phyloP scores from a whole-genome alignment of 2,113 vertebrate genomes.

The Dromiciops gliroides region DNA sequence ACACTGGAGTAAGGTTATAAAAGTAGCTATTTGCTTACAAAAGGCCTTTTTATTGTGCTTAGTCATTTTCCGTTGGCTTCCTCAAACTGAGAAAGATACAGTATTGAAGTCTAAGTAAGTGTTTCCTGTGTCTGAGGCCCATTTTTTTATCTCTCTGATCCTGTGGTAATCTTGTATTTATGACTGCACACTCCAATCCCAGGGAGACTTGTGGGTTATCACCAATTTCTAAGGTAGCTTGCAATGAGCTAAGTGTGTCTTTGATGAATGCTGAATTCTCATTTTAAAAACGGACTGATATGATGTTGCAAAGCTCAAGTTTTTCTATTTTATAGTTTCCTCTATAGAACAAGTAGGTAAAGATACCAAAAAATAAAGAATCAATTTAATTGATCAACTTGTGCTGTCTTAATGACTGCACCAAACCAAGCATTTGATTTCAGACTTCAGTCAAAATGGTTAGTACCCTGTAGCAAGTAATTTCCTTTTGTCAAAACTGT shows the following conservation, averaged over 20 bases:
- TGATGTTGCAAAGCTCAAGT: accelerated
- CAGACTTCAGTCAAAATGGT: background rate
- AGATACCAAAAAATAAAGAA: background rate
- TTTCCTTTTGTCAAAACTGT: background rate
- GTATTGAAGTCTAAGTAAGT: background rate
- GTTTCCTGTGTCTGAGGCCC: background rate
- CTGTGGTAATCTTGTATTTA: background rate
- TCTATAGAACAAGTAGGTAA: background rate
- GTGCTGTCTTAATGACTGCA: background rate
- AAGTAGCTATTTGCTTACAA: background rate
- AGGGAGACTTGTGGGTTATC: background rate
- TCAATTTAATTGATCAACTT: background rate
- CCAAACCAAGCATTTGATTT: background rate
- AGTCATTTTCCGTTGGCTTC: background rate
- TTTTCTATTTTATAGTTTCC: background rate
- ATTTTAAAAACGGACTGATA: background rate
- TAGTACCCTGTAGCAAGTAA: background rate
- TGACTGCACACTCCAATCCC: background rate
- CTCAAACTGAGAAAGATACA: background rate
- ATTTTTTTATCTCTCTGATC: background rate
- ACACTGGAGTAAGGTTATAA: background rate
- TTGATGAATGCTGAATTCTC: background rate
- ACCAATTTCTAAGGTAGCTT: background rate
- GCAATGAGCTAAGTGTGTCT: background rate
- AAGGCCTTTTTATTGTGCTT: background rate